Conservation (phyloP, 2,888 invertebrate species). For the Coelinius sp. region DNA sequence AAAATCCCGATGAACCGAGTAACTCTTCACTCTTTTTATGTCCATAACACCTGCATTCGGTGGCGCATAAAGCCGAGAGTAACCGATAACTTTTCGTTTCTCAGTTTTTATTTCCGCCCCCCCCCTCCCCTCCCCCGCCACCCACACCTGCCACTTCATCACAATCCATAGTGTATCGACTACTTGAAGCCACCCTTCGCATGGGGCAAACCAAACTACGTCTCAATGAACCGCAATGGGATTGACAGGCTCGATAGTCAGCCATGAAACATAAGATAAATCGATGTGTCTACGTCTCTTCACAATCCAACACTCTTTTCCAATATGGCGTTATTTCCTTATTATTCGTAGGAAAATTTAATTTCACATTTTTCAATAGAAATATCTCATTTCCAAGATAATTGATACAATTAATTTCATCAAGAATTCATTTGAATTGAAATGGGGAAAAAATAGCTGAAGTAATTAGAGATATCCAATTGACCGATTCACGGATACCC, state of each 20-base stretch:
- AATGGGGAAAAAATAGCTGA: neutral
- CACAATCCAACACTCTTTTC: neutral
- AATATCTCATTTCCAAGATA: too few relatives aligned
- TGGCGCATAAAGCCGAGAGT: neutral
- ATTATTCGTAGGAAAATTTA: neutral
- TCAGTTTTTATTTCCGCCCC: constrained; percentile 13
- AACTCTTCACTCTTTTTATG: neutral
- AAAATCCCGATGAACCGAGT: neutral
- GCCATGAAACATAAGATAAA: constrained; percentile 36
- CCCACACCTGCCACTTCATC: neutral
- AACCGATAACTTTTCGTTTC: constrained; percentile 6
- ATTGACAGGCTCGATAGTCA: constrained; percentile 44
- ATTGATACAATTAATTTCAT: too few relatives aligned
- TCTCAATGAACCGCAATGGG: constrained; percentile 58
- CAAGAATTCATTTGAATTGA: too few relatives aligned
- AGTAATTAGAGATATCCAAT: neutral
- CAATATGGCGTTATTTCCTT: too few relatives aligned
- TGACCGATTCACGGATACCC: neutral
- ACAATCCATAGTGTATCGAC: neutral
- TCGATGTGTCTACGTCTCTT: constrained; percentile 37
- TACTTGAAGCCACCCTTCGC: neutral
- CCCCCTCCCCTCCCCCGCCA: neutral
- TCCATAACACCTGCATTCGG: neutral
- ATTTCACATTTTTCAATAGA: neutral
- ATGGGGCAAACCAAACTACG: constrained; percentile 42